Evolutionary conservation across 2,797 vertebrate genomes (phyloP).

Genomic region (Alcedo quadribrachys): DNA sequence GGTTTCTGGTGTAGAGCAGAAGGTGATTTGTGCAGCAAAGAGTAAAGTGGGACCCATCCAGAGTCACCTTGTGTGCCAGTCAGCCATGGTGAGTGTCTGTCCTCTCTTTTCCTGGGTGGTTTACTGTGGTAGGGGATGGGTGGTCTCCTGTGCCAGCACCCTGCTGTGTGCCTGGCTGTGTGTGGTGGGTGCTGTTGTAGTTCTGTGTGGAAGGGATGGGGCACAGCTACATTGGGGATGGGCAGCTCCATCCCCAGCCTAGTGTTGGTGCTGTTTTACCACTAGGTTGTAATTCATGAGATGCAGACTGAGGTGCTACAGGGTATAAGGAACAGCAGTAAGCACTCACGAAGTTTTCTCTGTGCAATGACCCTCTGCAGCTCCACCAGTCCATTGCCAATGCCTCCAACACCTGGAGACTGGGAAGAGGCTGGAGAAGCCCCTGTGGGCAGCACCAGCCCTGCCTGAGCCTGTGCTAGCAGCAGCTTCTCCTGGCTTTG

Average conservation of each 20-base stretch:
- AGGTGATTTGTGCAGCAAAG: not conserved
- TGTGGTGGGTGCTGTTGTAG: not conserved
- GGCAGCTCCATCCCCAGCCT: not conserved
- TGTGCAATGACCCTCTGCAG: accelerated
- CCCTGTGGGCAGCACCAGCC: not conserved
- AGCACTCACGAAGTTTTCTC: not conserved
- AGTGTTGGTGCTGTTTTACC: accelerated
- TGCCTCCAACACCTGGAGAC: not conserved
- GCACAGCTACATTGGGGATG: accelerated
- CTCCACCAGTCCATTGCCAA: not conserved
- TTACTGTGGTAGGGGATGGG: accelerated
- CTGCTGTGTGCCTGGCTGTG: no score
- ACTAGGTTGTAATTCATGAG: accelerated
- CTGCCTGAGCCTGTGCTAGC: not conserved
- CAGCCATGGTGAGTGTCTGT: accelerated
- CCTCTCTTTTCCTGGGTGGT: not conserved
- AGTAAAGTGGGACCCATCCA: not conserved
- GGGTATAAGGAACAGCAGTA: not conserved
- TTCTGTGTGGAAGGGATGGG: accelerated
- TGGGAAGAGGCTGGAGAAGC: not conserved
- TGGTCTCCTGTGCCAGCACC: accelerated
- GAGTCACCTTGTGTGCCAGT: not conserved
- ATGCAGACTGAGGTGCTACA: not conserved
- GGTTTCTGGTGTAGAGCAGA: not conserved
- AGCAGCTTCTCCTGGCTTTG: not conserved